These are phyloP conservation scores for Drosophila seguyi DNA, from an alignment of 1,140 invertebrate genomes.

Conservation along the genomic window DNA sequence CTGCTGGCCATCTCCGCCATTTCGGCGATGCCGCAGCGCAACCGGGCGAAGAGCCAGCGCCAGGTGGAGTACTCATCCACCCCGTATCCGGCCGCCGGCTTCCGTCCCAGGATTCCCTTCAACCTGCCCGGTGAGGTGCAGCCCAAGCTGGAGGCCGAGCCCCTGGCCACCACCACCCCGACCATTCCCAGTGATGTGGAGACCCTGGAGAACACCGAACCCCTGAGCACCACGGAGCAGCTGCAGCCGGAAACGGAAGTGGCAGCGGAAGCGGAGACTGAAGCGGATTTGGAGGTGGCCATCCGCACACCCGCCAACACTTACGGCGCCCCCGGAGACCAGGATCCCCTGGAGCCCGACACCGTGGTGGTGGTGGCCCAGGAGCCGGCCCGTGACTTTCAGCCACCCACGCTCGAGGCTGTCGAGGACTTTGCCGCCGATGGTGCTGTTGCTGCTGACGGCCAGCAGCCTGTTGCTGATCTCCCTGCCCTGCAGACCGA, in stretches of 20 bases:
- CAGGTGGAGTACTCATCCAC: slow-evolving; percentile 75
- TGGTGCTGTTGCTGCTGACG: slow-evolving; percentile 56
- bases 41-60: slow-evolving; percentile 64
- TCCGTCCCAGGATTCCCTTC: slow-evolving; percentile 71
- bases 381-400: slow-evolving; percentile 72
- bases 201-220: slow-evolving; percentile 47
- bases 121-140: slow-evolving; percentile 67
- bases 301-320: slow-evolving; percentile 68
- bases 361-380: slow-evolving; percentile 67
- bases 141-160: slow-evolving; percentile 53
- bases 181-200: slow-evolving; percentile 39
- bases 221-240: slow-evolving; percentile 41
- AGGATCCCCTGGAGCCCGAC: slow-evolving; percentile 46
- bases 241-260: slow-evolving; percentile 34
- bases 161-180: slow-evolving; percentile 27
- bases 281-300: slow-evolving; percentile 50
- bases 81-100: slow-evolving; percentile 77
- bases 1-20: slow-evolving; percentile 35
- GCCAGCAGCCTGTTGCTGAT: slow-evolving; percentile 82
- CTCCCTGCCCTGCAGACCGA: slow-evolving; percentile 64
- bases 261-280: slow-evolving; percentile 18
- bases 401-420: slow-evolving; percentile 73
- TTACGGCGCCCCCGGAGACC: slow-evolving; percentile 55
- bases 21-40: slow-evolving; percentile 57
- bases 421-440: slow-evolving; percentile 73